phyloP scores from a whole-genome alignment of 2,888 invertebrate genomes.

The Anoplius nigerrimus region DNA sequence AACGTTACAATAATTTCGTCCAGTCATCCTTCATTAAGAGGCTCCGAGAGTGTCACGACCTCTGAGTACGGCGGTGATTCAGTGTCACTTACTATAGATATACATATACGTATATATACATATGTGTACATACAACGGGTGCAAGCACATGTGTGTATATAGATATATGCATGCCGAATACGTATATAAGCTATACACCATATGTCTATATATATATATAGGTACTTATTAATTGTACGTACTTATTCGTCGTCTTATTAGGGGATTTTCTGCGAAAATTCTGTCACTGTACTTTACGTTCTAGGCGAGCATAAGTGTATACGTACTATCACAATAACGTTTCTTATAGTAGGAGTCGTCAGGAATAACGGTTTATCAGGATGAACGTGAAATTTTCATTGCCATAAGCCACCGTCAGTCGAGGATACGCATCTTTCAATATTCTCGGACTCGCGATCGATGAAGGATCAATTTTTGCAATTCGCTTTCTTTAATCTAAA shows the following conservation, averaged over 20 bases:
- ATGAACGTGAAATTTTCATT: constrained; percentile 8
- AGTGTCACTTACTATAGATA: constrained; percentile 23
- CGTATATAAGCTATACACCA: background rate
- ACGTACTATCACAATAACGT: constrained; percentile 14
- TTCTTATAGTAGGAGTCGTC: constrained; percentile 17
- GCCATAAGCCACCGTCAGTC: background rate
- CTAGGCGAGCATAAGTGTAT: background rate
- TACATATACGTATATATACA: constrained; percentile 7
- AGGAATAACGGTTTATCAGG: background rate
- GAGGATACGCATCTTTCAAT: background rate
- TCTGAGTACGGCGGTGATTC: constrained; percentile 18
- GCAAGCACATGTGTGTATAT: constrained; percentile 39
- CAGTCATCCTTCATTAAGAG: no score
- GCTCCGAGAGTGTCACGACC: constrained; percentile 14
- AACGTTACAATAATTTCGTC: no score
- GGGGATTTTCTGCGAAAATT: constrained; percentile 5
- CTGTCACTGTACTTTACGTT: constrained; percentile 25
- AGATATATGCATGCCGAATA: no score
- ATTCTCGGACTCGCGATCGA: no score
- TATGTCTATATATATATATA: constrained; percentile 27
- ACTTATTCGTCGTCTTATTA: constrained; percentile 37
- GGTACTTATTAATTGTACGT: constrained; percentile 48
- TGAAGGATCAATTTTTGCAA: no score
- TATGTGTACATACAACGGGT: constrained; percentile 44
- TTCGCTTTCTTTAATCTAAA: no score